phyloP scores from a whole-genome alignment of 2,888 invertebrate genomes.

The Cyclophora albipunctata region DNA sequence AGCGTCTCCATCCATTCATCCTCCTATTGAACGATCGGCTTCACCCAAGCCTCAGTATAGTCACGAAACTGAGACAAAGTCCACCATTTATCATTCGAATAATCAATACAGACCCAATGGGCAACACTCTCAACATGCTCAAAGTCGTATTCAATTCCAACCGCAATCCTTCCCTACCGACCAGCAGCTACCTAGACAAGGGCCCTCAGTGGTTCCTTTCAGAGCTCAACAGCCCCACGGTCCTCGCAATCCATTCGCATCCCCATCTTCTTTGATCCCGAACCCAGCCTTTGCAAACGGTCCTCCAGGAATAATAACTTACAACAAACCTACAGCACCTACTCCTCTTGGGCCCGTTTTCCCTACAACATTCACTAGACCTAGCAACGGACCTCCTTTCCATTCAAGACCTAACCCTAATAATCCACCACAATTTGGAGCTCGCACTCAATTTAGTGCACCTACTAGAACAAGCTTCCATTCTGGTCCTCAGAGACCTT shows the following conservation, averaged over 20 bases:
- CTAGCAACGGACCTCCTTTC: slow-evolving; percentile 44
- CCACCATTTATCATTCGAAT: slow-evolving; percentile 31
- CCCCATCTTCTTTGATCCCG: slow-evolving; percentile 39
- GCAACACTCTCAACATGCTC: slow-evolving; percentile 40
- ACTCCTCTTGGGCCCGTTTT: slow-evolving; percentile 49
- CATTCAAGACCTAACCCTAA: slow-evolving; percentile 42
- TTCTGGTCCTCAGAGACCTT: slow-evolving; percentile 73
- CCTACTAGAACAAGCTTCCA: slow-evolving; percentile 61
- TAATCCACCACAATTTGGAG: slow-evolving; percentile 37
- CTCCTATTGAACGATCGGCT: slow-evolving; percentile 43
- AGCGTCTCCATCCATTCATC: slow-evolving; percentile 36
- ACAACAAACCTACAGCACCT: slow-evolving; percentile 45
- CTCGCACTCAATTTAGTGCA: slow-evolving; percentile 54
- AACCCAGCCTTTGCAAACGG: slow-evolving; percentile 46
- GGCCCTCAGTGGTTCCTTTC: slow-evolving; percentile 55
- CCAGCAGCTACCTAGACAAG: slow-evolving; percentile 63
- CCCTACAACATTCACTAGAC: slow-evolving; percentile 47
- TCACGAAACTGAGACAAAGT: slow-evolving; percentile 36
- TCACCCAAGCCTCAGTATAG: slow-evolving; percentile 39
- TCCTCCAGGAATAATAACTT: slow-evolving; percentile 42
- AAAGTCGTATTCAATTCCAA: slow-evolving; percentile 66
- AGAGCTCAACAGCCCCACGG: slow-evolving; percentile 41
- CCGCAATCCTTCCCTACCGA: slow-evolving; percentile 56
- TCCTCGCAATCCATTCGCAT: slow-evolving; percentile 48
- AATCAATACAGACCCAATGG: slow-evolving; percentile 40